Evolutionary conservation across 2,888 invertebrate species (phyloP).

Genomic region (Gerris lacustris): DNA sequence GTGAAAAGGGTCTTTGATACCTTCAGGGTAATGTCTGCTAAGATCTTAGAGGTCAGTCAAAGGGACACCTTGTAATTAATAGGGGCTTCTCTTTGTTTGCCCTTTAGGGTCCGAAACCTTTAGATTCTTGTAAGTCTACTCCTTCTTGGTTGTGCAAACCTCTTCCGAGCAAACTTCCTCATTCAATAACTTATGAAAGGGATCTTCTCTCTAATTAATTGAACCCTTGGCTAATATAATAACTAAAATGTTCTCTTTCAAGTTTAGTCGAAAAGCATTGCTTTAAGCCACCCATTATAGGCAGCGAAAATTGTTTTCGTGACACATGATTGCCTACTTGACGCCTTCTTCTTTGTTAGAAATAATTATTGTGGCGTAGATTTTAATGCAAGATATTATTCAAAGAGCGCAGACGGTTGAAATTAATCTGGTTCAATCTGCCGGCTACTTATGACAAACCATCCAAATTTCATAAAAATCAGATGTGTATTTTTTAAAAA

Average conservation of each 20-base stretch:
- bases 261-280: too few species aligned
- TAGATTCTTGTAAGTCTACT: neutral
- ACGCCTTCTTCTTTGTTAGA: too few species aligned
- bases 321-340: too few species aligned
- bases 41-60: conserved; percentile 3
- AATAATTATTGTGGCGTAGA: too few species aligned
- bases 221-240: neutral
- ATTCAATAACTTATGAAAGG: conserved; percentile 1
- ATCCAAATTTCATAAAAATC: too few species aligned
- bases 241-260: neutral
- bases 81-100: neutral
- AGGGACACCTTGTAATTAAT: conserved; percentile 5
- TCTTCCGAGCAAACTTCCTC: neutral
- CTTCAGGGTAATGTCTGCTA: neutral
- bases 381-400: too few species aligned
- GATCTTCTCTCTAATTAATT: neutral
- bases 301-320: too few species aligned
- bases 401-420: too few species aligned
- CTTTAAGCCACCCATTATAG: too few species aligned
- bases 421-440: too few species aligned
- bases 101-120: neutral
- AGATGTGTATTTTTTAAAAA: too few species aligned
- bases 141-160: neutral
- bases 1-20: neutral
- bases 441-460: too few species aligned